Percentiles rank a stretch among this genome's conserved stretches.
Evolutionary conservation across 2,888 invertebrate species (phyloP).

Genomic region (Agrotis exclamationis): DNA sequence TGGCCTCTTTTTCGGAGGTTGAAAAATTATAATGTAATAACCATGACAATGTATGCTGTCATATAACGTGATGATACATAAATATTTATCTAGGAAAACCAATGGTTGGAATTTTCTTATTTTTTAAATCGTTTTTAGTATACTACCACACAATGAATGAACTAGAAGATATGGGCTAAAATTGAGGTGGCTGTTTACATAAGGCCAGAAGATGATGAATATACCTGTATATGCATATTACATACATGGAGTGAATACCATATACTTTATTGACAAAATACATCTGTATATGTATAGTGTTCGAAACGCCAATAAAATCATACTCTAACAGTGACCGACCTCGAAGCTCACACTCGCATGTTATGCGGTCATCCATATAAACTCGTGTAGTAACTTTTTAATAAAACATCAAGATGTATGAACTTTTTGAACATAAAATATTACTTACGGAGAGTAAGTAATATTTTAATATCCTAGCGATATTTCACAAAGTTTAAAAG

Average conservation of each 20-base stretch:
- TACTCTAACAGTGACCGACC: constrained; percentile 5
- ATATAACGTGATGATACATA: too few relatives aligned
- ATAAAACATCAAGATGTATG: constrained; percentile 8
- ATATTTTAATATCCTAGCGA: constrained; percentile 23
- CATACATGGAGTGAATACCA: too few relatives aligned
- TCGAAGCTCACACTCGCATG: constrained; percentile 1
- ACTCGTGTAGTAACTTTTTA: constrained; percentile 16
- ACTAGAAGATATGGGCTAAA: too few relatives aligned
- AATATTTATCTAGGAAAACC: not conserved
- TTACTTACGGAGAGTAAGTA: not conserved
- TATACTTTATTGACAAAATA: not conserved
- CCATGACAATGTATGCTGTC: not conserved
- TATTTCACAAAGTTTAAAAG: constrained; percentile 40
- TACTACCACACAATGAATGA: too few relatives aligned
- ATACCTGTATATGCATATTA: too few relatives aligned
- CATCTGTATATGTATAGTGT: not conserved
- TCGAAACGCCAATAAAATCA: constrained; percentile 12
- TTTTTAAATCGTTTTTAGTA: not conserved
- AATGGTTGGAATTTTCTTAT: not conserved
- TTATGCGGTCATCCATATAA: constrained; percentile 29
- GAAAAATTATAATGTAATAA: constrained; percentile 10
- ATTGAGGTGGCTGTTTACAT: too few relatives aligned
- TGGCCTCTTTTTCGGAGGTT: constrained; percentile 3
- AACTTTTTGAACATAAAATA: constrained; percentile 1
- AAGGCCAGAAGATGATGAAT: too few relatives aligned